A percentile compares a stretch with the other conserved stretches of the same genome.
Conservation (phyloP, 2,113 vertebrate species). For the Apaloderma vittatum region DNA sequence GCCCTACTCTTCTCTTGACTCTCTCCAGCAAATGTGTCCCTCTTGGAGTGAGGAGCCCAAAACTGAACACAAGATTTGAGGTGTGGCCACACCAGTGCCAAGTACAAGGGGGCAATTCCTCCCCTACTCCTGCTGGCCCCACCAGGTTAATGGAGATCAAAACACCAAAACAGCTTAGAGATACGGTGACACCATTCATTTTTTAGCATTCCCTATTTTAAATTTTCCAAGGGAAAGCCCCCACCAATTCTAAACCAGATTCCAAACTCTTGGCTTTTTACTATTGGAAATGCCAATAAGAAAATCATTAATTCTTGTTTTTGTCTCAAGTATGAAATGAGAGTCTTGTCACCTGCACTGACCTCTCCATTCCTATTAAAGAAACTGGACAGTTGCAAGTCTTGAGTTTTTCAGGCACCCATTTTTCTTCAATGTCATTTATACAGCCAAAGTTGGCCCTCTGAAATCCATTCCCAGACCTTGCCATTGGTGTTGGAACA, state of each 20-base stretch:
- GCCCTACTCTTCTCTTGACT: too few species aligned
- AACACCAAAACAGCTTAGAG: not conserved
- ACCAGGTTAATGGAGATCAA: too few species aligned
- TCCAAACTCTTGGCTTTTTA: not conserved
- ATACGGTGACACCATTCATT: not conserved
- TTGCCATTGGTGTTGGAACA: not conserved
- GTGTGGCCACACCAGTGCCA: too few species aligned
- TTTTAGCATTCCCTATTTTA: not conserved
- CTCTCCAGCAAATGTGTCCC: too few species aligned
- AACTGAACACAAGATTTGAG: too few species aligned
- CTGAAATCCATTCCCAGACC: not conserved
- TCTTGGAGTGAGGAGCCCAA: too few species aligned
- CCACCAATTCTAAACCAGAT: not conserved
- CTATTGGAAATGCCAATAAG: not conserved
- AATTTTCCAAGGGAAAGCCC: not conserved
- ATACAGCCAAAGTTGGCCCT: not conserved
- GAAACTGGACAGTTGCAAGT: fast-evolving
- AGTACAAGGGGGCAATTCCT: too few species aligned
- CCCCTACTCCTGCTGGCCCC: too few species aligned
- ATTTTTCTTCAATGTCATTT: not conserved
- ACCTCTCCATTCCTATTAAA: not conserved
- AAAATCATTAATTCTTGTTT: not conserved
- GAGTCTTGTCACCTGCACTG: not conserved
- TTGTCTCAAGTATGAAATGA: not conserved
- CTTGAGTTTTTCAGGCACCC: not conserved